Evolutionary conservation across 1,140 invertebrate species (phyloP).

Genomic region (Zeugodacus cucurbitae): DNA sequence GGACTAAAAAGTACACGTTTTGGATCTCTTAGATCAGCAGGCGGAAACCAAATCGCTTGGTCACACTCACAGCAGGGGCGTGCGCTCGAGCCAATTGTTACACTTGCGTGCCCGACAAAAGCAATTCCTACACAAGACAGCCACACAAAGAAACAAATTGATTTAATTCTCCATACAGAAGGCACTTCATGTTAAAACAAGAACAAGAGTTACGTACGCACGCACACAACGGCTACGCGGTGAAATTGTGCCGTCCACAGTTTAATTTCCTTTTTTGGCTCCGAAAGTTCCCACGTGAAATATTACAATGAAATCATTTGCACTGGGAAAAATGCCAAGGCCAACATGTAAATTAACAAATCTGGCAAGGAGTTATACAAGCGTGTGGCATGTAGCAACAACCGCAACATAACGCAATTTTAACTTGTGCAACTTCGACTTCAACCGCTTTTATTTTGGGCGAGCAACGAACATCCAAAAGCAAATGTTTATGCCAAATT

Average conservation of each 20-base stretch:
- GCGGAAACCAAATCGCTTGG: background rate
- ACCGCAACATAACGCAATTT: background rate
- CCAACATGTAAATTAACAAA: background rate
- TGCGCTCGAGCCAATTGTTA: background rate
- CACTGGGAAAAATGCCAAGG: background rate
- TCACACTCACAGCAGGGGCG: background rate
- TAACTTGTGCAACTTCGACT: background rate
- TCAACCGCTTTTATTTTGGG: background rate
- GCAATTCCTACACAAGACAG: background rate
- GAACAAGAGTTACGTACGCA: background rate
- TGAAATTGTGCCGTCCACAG: background rate
- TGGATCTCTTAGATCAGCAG: background rate
- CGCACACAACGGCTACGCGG: too few species aligned
- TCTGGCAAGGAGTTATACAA: too few species aligned
- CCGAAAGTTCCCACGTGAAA: background rate
- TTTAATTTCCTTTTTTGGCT: background rate
- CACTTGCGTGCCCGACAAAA: background rate
- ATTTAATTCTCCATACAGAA: too few species aligned
- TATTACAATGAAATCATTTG: background rate
- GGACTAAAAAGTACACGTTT: too few species aligned
- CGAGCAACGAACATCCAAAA: background rate
- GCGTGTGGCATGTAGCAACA: background rate
- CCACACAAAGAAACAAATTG: background rate
- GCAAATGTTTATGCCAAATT: background rate
- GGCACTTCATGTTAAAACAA: background rate